Evolutionary conservation across 2,113 vertebrate species (phyloP).

Genomic region (Chlamydotis undulata): DNA sequence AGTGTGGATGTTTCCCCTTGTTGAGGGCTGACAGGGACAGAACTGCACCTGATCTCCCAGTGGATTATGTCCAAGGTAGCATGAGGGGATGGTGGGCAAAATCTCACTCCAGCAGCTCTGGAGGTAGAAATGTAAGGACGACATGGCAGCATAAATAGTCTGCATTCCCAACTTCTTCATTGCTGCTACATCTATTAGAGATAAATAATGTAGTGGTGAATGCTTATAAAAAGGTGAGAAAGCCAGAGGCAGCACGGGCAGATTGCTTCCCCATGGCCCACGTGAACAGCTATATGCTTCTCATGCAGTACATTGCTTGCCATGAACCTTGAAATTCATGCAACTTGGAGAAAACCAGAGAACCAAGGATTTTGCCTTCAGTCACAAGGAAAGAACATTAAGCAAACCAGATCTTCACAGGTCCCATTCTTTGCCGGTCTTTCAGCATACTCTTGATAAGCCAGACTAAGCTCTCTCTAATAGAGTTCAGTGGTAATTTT

Average conservation of each 20-base stretch:
- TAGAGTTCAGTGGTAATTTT: neutral
- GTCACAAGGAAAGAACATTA: neutral
- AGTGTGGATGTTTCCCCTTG: rapidly evolving
- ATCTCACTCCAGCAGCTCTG: neutral
- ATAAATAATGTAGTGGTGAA: neutral
- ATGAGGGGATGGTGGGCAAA: rapidly evolving
- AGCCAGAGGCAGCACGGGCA: neutral
- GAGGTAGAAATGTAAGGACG: neutral
- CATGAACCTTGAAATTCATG: neutral
- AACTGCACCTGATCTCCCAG: neutral
- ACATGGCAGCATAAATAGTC: neutral
- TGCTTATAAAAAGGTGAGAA: neutral
- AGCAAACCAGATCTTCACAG: neutral
- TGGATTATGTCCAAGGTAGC: neutral
- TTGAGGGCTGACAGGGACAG: neutral
- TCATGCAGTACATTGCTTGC: neutral
- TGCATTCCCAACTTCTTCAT: neutral
- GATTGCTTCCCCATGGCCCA: neutral
- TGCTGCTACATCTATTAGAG: too few relatives aligned
- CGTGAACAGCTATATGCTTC: neutral
- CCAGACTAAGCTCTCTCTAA: neutral
- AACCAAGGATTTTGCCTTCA: neutral
- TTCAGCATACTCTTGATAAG: neutral
- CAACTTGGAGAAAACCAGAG: neutral
- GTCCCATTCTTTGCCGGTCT: neutral